Percentiles rank a stretch among this genome's conserved stretches.
Evolutionary conservation across 2,797 vertebrate genomes (phyloP).

Genomic region (Capromys pilorides): DNA sequence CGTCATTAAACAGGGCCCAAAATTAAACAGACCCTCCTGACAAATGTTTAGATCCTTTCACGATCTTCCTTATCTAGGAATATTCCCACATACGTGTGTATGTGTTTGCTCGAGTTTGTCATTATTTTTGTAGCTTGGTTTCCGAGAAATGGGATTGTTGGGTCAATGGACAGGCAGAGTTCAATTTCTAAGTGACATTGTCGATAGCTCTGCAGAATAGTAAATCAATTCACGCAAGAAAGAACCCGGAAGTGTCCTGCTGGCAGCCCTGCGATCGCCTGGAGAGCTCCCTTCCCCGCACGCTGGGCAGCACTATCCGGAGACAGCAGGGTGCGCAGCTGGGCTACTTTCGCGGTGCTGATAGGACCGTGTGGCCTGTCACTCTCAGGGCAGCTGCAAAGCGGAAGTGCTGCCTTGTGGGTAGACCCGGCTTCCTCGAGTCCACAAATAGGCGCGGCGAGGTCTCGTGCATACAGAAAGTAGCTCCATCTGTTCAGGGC

Average conservation of each 20-base stretch:
- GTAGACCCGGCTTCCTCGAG: not conserved
- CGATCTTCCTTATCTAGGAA: not conserved
- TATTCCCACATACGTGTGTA: no score
- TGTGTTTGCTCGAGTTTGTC: not conserved
- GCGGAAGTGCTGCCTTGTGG: not conserved
- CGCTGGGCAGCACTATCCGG: accelerated
- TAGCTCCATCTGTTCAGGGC: not conserved
- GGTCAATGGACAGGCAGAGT: not conserved
- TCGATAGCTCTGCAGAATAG: not conserved
- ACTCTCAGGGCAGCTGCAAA: accelerated
- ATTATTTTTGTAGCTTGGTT: not conserved
- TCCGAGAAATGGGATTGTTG: not conserved
- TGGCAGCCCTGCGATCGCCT: accelerated
- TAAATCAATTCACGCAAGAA: no score
- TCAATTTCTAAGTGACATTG: not conserved
- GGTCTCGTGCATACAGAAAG: not conserved
- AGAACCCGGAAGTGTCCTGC: not conserved
- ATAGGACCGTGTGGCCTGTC: not conserved
- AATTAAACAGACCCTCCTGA: not conserved
- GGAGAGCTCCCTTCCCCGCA: not conserved
- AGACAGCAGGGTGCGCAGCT: accelerated
- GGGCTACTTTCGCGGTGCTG: accelerated
- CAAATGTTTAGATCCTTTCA: not conserved
- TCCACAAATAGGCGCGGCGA: not conserved
- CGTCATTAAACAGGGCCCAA: accelerated